Evolutionary conservation across 2,888 invertebrate species (phyloP).

Genomic region (Dendrolimus pini): DNA sequence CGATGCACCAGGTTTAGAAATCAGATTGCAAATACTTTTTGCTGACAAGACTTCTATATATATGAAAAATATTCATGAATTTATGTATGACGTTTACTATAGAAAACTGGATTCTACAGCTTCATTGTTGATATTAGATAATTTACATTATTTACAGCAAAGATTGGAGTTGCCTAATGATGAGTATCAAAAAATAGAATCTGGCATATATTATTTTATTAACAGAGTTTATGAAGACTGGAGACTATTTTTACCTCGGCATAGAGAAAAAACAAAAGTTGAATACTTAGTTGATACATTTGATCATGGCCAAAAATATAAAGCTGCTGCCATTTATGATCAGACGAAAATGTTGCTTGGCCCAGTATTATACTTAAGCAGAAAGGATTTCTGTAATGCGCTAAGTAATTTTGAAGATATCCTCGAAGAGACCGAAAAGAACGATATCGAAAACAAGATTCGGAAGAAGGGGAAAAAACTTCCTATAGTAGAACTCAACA

Average conservation of each 20-base stretch:
- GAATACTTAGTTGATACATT: background rate
- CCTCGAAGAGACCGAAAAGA: background rate
- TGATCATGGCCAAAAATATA: background rate
- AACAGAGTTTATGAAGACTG: background rate
- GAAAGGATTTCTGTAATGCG: background rate
- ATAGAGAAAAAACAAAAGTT: background rate
- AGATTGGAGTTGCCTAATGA: background rate
- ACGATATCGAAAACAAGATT: background rate
- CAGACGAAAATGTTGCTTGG: background rate
- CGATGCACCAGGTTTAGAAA: background rate
- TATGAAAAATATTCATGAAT: background rate
- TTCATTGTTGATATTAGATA: background rate
- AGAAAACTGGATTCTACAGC: background rate
- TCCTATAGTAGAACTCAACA: background rate
- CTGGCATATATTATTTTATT: background rate
- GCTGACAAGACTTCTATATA: background rate
- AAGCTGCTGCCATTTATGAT: background rate
- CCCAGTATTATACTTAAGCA: background rate
- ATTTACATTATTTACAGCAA: background rate
- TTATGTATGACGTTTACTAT: background rate
- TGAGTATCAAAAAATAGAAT: background rate
- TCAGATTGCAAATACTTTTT: background rate
- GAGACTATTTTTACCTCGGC: background rate
- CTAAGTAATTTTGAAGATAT: background rate
- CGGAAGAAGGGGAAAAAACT: background rate